Evolutionary conservation across 2,888 invertebrate genomes (phyloP), one percentile per base, ranked within the genome.

Genomic region (Lottia gigantea): DNA sequence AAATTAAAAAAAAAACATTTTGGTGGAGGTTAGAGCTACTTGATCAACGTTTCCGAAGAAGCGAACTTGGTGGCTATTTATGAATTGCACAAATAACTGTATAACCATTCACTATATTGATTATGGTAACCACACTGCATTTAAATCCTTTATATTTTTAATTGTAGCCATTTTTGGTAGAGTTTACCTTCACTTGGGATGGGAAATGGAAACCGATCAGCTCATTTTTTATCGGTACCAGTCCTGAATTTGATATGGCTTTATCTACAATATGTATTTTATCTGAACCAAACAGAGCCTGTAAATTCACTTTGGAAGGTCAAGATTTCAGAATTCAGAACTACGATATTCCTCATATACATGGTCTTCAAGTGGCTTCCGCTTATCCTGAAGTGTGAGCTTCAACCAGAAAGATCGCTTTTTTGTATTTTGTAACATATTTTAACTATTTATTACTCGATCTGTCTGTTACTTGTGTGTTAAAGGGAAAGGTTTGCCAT

Each of bases 161-260:
- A 11, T 77, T 75, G 61, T 74, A 82, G 80, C 78, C 77, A 1
- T 68, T 72, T 23, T 68, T 77, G 47, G 70, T 81, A 61, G 77
- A 76, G 55, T 77, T 80, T 1, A 75, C 77, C 15, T 83, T 83
- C 72, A 73, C 66, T 0, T 84, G 83, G 83, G 66, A 76, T 31
- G 74, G 76, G 11, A 66, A 70, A 11, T 63, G 63, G 49, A 86
- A 86, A 68, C 70, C 75, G 2, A 76, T 74, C n/a, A 80, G 80
- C n/a, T 77, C 79, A 1, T 80, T 83, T 64, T 81, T 85, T 66
- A 71, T 83, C 75, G 82, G 87, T 65, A 76, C 87, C 8, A 95
- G 95, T 68, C 97, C 97, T 0, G 97, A 97, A 89, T 90, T 96
- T 76, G 97, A 97, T 88, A 91, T 97, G 90, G 94, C 96, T 0